Percentiles rank a stretch among this genome's conserved stretches.
Conservation (phyloP, 2,797 vertebrate species). For the Pseudochirops cupreus region DNA sequence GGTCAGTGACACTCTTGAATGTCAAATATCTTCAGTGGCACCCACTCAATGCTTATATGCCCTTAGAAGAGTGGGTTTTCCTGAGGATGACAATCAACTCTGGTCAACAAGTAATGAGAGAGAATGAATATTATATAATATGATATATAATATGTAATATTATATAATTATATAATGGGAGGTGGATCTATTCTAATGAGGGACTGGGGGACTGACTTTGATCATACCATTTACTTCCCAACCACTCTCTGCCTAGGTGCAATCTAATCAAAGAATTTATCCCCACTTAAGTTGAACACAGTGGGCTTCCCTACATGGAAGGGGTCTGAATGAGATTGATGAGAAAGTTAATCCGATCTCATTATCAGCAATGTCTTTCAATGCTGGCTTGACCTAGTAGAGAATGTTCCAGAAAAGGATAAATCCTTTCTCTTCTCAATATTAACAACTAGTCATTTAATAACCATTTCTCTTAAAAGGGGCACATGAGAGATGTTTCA, state of each 20-base stretch:
- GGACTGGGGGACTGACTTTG: neutral
- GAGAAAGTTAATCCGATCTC: neutral
- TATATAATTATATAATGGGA: too few species aligned
- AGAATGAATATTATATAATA: too few species aligned
- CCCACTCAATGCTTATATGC: neutral
- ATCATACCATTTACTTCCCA: neutral
- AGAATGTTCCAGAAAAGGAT: neutral
- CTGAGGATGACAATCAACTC: neutral
- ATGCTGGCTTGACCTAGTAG: neutral
- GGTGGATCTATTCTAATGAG: neutral
- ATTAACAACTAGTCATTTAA: neutral
- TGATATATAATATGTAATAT: too few species aligned
- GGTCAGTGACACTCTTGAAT: neutral
- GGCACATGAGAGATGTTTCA: neutral
- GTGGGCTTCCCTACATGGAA: neutral
- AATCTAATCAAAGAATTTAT: neutral
- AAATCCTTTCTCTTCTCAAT: neutral
- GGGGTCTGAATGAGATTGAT: neutral
- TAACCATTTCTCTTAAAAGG: neutral
- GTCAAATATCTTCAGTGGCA: neutral
- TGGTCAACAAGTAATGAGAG: neutral
- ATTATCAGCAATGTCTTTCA: neutral
- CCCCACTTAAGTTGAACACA: neutral
- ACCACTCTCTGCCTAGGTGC: neutral
- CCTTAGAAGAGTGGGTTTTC: conserved; percentile 37